A percentile compares a stretch with the other conserved stretches of the same genome.
phyloP scores from a whole-genome alignment of 2,797 vertebrate species.

The Telmatherina bonti region DNA sequence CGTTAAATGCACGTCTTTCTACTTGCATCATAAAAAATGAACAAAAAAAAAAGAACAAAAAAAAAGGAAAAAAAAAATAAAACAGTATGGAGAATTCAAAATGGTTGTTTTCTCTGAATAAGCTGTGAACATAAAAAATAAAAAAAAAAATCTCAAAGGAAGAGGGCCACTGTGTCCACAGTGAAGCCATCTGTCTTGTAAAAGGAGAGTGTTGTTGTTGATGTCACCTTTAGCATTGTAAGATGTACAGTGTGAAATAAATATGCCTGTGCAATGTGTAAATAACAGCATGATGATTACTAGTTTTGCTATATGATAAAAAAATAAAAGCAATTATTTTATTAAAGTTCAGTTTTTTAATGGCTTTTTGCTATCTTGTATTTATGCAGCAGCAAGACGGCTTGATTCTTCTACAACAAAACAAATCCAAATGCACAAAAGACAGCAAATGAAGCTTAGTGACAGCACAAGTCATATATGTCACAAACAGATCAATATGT shows the following conservation, averaged over 20 bases:
- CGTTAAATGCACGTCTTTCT: slow-evolving; percentile 89
- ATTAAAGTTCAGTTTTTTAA: slow-evolving; percentile 93
- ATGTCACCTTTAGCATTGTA: slow-evolving; percentile 90
- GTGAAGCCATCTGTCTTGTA: slow-evolving; percentile 84
- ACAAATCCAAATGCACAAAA: slow-evolving; percentile 10
- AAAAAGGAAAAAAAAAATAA: slow-evolving; percentile 77
- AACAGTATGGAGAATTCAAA: slow-evolving; percentile 80
- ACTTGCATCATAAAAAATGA: slow-evolving; percentile 86
- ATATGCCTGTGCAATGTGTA: slow-evolving; percentile 92
- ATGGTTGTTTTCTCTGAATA: slow-evolving; percentile 84
- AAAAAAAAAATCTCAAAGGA: slow-evolving; percentile 75
- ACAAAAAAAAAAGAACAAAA: slow-evolving; percentile 76
- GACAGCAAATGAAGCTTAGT: slow-evolving; percentile 12
- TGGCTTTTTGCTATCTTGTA: slow-evolving; percentile 81
- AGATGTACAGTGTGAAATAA: slow-evolving; percentile 91
- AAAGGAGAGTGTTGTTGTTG: slow-evolving; percentile 88
- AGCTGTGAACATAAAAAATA: slow-evolving; percentile 83
- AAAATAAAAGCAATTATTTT: slow-evolving; percentile 99
- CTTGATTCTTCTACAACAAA: slow-evolving; percentile 17
- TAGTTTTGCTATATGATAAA: slow-evolving; percentile 97
- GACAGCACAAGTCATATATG: slow-evolving; percentile 15
- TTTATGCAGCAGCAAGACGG: slow-evolving; percentile 35
- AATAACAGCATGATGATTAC: slow-evolving; percentile 94
- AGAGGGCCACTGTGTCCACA: slow-evolving; percentile 82
- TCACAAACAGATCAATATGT: slow-evolving; percentile 18